Conservation (phyloP, 2,113 vertebrate genomes). For the Callospermophilus lateralis region DNA sequence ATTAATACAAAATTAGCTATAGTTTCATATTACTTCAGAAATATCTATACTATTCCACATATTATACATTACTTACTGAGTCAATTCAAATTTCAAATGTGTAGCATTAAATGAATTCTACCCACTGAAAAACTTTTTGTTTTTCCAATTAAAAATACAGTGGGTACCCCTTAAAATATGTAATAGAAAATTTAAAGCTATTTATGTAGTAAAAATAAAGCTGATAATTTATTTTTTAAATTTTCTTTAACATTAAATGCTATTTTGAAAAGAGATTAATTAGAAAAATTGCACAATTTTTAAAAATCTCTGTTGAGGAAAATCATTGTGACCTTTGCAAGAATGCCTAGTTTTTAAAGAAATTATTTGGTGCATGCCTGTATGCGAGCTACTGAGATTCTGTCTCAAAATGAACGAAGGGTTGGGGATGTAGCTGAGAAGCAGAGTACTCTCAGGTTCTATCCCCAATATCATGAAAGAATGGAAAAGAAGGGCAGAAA, state of each 20-base stretch:
- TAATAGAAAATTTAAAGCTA: slow-evolving; percentile 42
- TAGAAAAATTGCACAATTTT: slow-evolving; percentile 38
- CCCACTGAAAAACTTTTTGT: neutral
- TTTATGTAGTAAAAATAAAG: slow-evolving; percentile 25
- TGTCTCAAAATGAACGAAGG: no score
- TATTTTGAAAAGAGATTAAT: slow-evolving; percentile 53
- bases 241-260: slow-evolving; percentile 57
- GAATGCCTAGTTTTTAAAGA: slow-evolving; percentile 18
- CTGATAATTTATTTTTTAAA: slow-evolving; percentile 39
- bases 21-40: slow-evolving; percentile 17
- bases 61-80: neutral
- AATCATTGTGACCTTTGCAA: slow-evolving; percentile 49
- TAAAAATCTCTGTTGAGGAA: slow-evolving; percentile 20
- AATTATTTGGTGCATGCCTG: no score
- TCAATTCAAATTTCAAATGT: slow-evolving; percentile 53
- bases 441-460: no score
- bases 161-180: slow-evolving; percentile 6
- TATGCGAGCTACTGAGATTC: no score
- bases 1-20: slow-evolving; percentile 43
- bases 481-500: no score
- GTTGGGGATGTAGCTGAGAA: no score
- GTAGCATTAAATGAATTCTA: neutral
- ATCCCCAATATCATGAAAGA: no score
- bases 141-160: slow-evolving; percentile 9
- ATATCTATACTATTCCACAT: neutral